A percentile compares a stretch with the other conserved stretches of the same genome.
phyloP scores from a whole-genome alignment of 2,888 invertebrate genomes.

The Pycnomerus fuliginosus region DNA sequence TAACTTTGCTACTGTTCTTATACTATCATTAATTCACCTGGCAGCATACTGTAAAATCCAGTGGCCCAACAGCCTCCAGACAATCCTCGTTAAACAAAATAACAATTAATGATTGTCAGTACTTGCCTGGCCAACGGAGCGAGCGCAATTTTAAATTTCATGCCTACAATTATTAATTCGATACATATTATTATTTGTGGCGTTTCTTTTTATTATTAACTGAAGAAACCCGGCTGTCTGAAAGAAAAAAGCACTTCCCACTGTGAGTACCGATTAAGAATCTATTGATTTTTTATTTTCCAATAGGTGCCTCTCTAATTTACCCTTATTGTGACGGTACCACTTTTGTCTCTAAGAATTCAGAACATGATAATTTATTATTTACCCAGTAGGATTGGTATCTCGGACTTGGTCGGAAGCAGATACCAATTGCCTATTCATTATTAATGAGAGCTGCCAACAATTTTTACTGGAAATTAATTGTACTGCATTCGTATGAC shows the following conservation, averaged over 20 bases:
- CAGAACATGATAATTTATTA: too few species aligned
- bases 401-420: too few species aligned
- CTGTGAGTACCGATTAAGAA: constrained; percentile 7
- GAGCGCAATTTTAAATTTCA: constrained; percentile 53
- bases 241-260: constrained; percentile 16
- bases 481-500: too few species aligned
- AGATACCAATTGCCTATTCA: too few species aligned
- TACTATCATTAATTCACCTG: constrained; percentile 44
- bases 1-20: constrained; percentile 44
- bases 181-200: constrained; percentile 45
- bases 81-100: constrained; percentile 38
- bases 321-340: too few species aligned
- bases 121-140: constrained; percentile 37
- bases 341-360: too few species aligned
- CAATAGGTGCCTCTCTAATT: too few species aligned
- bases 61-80: constrained; percentile 29
- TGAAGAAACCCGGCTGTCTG: constrained; percentile 5
- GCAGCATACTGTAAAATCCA: constrained; percentile 34
- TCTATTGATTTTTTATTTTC: too few species aligned
- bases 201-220: constrained; percentile 24
- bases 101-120: constrained; percentile 38
- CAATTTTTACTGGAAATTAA: too few species aligned
- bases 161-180: constrained; percentile 52
- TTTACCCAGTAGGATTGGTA: too few species aligned
- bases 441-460: too few species aligned